These are phyloP conservation scores for Calliopsis andreniformis DNA, from an alignment of 1,140 invertebrate genomes.

Conservation along the genomic window DNA sequence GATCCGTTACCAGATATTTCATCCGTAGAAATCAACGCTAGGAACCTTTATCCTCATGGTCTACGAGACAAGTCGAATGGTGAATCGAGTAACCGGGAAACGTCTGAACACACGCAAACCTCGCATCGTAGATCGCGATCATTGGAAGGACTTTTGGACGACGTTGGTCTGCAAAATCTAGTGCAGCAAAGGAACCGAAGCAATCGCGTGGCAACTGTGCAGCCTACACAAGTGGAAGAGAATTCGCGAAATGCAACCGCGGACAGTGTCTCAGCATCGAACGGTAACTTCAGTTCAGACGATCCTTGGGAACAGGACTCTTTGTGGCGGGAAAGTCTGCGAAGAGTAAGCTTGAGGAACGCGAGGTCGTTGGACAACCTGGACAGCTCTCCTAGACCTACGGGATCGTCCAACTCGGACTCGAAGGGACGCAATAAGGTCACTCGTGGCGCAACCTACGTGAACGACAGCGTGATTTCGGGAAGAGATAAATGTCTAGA, in stretches of 20 bases:
- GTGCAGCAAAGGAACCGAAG: slow-evolving; percentile 68
- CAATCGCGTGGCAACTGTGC: slow-evolving; percentile 48
- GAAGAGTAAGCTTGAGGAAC: slow-evolving; percentile 89
- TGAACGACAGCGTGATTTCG: slow-evolving; percentile 84
- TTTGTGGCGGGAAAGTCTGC: slow-evolving; percentile 89
- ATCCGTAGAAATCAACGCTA: slow-evolving; percentile 73
- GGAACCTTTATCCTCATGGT: slow-evolving; percentile 82
- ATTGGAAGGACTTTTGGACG: slow-evolving; percentile 85
- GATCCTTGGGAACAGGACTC: slow-evolving; percentile 92
- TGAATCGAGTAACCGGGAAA: slow-evolving; percentile 38
- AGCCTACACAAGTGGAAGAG: slow-evolving; percentile 7
- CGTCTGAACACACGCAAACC: slow-evolving; percentile 36
- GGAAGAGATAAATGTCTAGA: slow-evolving; percentile 49
- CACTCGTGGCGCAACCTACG: slow-evolving; percentile 87
- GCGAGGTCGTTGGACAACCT: slow-evolving; percentile 90
- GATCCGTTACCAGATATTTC: slow-evolving; percentile 71
- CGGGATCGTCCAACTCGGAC: slow-evolving; percentile 6
- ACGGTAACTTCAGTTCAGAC: slow-evolving; percentile 80
- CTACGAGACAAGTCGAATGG: slow-evolving; percentile 76
- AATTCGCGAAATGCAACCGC: not conserved
- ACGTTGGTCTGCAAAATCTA: slow-evolving; percentile 78
- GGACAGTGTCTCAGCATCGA: not conserved
- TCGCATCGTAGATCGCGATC: slow-evolving; percentile 82
- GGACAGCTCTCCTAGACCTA: slow-evolving; percentile 79
- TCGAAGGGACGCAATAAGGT: slow-evolving; percentile 79